Evolutionary conservation across 2,888 invertebrate species (phyloP).

Genomic region (Cistogaster globosa): DNA sequence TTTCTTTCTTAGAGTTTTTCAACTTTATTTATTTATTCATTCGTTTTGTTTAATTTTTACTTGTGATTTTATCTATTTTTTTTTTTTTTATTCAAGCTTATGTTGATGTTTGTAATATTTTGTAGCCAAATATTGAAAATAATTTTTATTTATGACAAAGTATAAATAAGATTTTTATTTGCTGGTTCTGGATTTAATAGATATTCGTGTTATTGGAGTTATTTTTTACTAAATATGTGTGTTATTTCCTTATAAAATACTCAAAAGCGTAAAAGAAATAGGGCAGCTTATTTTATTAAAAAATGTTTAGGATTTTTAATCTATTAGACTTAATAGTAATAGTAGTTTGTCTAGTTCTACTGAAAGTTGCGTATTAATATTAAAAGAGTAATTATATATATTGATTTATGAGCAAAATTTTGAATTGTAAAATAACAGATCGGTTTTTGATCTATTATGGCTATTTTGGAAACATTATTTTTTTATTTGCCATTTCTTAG

Average conservation of each 20-base stretch:
- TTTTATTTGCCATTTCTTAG: too few species aligned
- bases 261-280: neutral
- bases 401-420: too few species aligned
- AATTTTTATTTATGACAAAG: constrained; percentile 67
- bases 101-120: constrained; percentile 46
- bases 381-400: too few species aligned
- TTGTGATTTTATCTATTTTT: neutral
- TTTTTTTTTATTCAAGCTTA: neutral
- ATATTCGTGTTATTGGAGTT: constrained; percentile 46
- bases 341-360: neutral
- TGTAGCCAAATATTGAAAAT: constrained; percentile 57
- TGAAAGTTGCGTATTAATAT: too few species aligned
- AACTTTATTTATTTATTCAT: constrained; percentile 38
- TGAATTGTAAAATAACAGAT: too few species aligned
- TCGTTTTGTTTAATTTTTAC: constrained; percentile 25
- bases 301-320: neutral
- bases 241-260: neutral
- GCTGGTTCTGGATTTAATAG: neutral
- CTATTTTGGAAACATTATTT: too few species aligned
- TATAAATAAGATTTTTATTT: constrained; percentile 59
- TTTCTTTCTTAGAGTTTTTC: constrained; percentile 14
- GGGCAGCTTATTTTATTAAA: neutral
- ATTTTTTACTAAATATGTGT: constrained; percentile 44
- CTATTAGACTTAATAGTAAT: neutral
- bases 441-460: too few species aligned